Evolutionary conservation across 1,140 invertebrate genomes (phyloP).

Genomic region (Physella acuta): DNA sequence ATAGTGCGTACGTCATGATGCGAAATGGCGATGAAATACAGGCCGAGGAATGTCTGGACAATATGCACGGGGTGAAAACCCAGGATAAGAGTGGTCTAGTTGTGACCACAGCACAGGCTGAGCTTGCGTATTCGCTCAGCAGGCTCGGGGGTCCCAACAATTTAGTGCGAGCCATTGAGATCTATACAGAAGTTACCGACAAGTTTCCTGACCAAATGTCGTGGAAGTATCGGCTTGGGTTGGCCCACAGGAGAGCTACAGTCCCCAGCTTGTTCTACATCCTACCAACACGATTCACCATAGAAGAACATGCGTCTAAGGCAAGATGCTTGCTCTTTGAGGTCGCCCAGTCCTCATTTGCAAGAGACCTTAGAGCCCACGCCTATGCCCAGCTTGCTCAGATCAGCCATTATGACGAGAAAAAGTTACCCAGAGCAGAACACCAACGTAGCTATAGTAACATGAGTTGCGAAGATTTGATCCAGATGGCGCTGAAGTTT

Average conservation of each 20-base stretch:
- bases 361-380: not conserved
- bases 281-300: not conserved
- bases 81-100: no score
- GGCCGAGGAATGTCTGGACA: not conserved
- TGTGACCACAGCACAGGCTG: not conserved
- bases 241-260: not conserved
- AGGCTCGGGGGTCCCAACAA: not conserved
- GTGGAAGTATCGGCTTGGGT: not conserved
- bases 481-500: not conserved
- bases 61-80: not conserved
- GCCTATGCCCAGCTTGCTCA: not conserved
- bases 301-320: not conserved
- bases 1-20: not conserved
- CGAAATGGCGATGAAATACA: not conserved
- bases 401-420: not conserved
- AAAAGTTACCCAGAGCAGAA: not conserved
- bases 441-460: not conserved
- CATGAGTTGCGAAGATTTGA: not conserved
- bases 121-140: constrained; percentile 2
- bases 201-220: not conserved
- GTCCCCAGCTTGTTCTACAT: not conserved
- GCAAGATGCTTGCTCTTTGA: not conserved
- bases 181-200: not conserved
- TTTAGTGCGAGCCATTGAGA: not conserved
- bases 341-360: not conserved